These are phyloP conservation scores for Rhopalosiphum maidis DNA, from an alignment of 1,140 invertebrate species.

Conservation along the genomic window DNA sequence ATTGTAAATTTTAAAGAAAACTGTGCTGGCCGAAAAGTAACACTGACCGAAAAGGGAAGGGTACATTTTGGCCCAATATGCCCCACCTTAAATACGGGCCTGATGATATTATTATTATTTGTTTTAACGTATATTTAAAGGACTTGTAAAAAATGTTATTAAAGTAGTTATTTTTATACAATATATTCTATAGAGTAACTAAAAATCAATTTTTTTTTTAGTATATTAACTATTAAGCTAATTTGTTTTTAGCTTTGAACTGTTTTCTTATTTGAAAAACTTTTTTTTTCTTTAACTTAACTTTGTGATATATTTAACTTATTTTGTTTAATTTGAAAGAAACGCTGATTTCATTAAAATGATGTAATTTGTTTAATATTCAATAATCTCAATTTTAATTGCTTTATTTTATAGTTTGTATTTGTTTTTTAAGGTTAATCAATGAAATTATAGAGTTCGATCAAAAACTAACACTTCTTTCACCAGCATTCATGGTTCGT, in stretches of 20 bases:
- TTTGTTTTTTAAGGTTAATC: neutral
- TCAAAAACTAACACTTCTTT: neutral
- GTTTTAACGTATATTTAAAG: too few relatives aligned
- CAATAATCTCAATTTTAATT: neutral
- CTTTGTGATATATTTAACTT: neutral
- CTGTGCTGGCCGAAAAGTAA: too few relatives aligned
- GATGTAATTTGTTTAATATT: neutral
- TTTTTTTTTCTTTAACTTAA: fast-evolving
- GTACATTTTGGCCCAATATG: too few relatives aligned
- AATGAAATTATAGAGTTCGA: neutral
- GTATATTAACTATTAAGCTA: too few relatives aligned
- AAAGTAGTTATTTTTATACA: too few relatives aligned
- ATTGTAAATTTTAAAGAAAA: too few relatives aligned
- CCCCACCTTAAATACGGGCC: too few relatives aligned
- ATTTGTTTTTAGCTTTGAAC: neutral
- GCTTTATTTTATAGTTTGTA: neutral
- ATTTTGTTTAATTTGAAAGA: neutral
- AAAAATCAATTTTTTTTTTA: too few relatives aligned
- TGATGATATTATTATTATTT: too few relatives aligned
- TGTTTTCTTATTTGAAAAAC: neutral
- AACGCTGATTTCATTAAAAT: neutral
- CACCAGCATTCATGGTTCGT: neutral
- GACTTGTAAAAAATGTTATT: too few relatives aligned
- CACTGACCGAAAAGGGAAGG: too few relatives aligned
- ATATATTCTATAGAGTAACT: too few relatives aligned